Base-by-base conservation (phyloP, 2,113 vertebrate genomes). In the Ascaphus truei region DNA sequence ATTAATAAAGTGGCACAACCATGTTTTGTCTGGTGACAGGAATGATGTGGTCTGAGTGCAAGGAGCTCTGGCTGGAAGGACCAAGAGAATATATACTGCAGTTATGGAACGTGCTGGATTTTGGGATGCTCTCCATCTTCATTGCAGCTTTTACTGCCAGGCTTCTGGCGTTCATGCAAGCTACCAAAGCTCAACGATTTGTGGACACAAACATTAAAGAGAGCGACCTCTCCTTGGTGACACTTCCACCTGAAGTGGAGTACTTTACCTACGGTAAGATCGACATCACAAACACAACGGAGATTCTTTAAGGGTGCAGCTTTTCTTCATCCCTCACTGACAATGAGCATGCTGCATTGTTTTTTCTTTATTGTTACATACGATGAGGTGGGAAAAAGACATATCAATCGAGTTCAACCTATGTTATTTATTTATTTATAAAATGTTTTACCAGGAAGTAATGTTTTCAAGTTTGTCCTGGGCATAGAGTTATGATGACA, bases 1-100 rank as follows among this genome's bases (percentile, higher is more conserved):
- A n/a, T n/a, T n/a, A n/a, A n/a, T n/a, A n/a, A n/a, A n/a, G n/a
- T n/a, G n/a, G n/a, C 11, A 48, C 26, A 33, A 23, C 2, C 11
- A 18, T 31, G 16, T 57, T 47, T 15, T 50, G 73, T 68, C 11
- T 71, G 36, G 2, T 60, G 76, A 27, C 79, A 95, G 93, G 93
- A 18, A 95, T 95, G 93, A 94, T 95, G 92, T 95, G 93, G 93
- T 92, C 93, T 1, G 93, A 95, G 78, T 95, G 93, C 76, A 95
- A 95, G 71, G 93, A 95, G 72, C 85, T 95, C 3, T 95, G 93
- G 93, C 81, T 91, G 12, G 93, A 94, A 81, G 93, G 93, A 3
- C 93, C 92, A 2, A 84, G 92, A 68, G 93, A 95, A 41, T 95
- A 95, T 72, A 86, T 94, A 37, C 72, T 92, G 79, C 93, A 95